These are phyloP conservation scores for Hirtodrosophila alboralis DNA, from an alignment of 2,888 invertebrate species.

Conservation along the genomic window DNA sequence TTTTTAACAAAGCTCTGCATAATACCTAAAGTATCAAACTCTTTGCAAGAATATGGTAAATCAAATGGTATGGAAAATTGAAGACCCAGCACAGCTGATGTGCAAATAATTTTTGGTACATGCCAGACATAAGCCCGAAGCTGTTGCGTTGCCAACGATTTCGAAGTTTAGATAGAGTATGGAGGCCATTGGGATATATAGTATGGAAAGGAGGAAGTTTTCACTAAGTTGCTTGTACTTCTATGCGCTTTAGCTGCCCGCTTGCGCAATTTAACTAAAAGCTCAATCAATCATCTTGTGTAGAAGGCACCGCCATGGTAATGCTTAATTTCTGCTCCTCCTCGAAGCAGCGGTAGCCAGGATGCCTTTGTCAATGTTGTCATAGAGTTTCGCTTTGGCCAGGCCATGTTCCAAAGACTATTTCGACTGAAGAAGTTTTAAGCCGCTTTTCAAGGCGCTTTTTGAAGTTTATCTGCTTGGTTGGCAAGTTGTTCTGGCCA, in stretches of 20 bases:
- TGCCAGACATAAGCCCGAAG: slow-evolving; percentile 48
- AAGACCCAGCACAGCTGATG: slow-evolving; percentile 36
- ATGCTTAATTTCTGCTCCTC: slow-evolving; percentile 60
- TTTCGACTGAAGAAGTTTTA: slow-evolving; percentile 56
- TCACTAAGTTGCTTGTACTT: slow-evolving; percentile 53
- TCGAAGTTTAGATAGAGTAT: slow-evolving; percentile 28
- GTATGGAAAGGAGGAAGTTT: slow-evolving; percentile 17
- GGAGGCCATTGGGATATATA: slow-evolving; percentile 11
- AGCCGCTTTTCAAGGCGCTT: slow-evolving; percentile 74
- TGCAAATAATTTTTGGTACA: slow-evolving; percentile 43
- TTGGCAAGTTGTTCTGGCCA: slow-evolving; percentile 25
- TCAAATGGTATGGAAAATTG: slow-evolving; percentile 24
- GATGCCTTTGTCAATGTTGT: slow-evolving; percentile 59
- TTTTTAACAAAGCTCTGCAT: too few relatives aligned
- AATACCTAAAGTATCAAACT: neutral
- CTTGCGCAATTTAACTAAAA: slow-evolving; percentile 71
- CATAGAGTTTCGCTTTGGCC: slow-evolving; percentile 45
- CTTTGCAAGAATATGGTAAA: slow-evolving; percentile 2
- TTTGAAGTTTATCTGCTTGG: slow-evolving; percentile 66
- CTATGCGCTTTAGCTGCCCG: slow-evolving; percentile 45
- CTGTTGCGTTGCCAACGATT: slow-evolving; percentile 58
- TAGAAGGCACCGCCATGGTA: slow-evolving; percentile 45
- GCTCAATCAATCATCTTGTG: slow-evolving; percentile 72
- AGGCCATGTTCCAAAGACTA: slow-evolving; percentile 4
- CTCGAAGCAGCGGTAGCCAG: slow-evolving; percentile 8